These are phyloP conservation scores for Andrena fulva DNA, from an alignment of 2,888 invertebrate species.

Conservation along the genomic window DNA sequence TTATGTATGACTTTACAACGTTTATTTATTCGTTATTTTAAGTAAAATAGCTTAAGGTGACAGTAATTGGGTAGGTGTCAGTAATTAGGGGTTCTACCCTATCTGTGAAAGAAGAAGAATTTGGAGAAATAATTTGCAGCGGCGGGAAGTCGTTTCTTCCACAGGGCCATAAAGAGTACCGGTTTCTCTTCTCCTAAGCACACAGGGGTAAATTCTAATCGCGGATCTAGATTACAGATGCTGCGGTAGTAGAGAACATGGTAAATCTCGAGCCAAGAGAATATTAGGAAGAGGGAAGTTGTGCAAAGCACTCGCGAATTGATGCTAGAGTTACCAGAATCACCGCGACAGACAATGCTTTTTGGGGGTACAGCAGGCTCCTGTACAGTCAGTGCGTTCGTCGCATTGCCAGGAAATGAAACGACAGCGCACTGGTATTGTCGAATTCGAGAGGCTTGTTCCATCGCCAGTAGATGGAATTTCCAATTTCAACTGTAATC, in stretches of 20 bases:
- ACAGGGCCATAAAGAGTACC: neutral
- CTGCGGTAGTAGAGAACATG: neutral
- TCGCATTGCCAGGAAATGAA: constrained; percentile 40
- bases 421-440: neutral
- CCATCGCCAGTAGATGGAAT: constrained; percentile 38
- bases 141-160: neutral
- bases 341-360: constrained; percentile 19
- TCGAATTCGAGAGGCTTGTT: constrained; percentile 6
- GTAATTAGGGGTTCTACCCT: too few relatives aligned
- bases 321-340: constrained; percentile 25
- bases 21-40: too few relatives aligned
- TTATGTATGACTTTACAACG: too few relatives aligned
- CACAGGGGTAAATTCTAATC: constrained; percentile 2
- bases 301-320: constrained; percentile 7
- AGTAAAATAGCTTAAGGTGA: too few relatives aligned
- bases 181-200: neutral
- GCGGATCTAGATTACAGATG: neutral
- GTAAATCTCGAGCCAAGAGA: neutral
- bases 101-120: neutral
- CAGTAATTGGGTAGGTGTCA: too few relatives aligned
- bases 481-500: constrained; percentile 38
- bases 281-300: neutral
- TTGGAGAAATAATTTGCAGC: neutral
- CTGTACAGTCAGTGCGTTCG: constrained; percentile 5
- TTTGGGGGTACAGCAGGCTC: neutral